A percentile compares a stretch with the other conserved stretches of the same genome.
Evolutionary conservation across 2,113 vertebrate species (phyloP).

Genomic region (Mormyrus iriodes): DNA sequence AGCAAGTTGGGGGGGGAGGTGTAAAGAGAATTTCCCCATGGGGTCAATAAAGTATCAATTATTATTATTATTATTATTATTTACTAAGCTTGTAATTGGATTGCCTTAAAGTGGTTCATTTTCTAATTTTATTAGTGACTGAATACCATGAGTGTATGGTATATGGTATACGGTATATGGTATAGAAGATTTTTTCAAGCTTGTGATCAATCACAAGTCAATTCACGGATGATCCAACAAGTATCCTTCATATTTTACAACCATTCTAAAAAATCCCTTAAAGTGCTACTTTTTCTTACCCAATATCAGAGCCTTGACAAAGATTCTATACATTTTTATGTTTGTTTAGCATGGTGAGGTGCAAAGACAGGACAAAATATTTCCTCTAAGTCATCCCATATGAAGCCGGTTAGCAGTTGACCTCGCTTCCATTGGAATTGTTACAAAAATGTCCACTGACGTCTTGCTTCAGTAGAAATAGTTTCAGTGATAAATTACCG

Average conservation of each 20-base stretch:
- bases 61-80: no score
- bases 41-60: no score
- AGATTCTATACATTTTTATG: background rate
- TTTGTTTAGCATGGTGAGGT: background rate
- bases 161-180: no score
- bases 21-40: no score
- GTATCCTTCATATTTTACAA: background rate
- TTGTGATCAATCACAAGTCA: background rate
- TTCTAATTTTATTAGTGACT: no score
- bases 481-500: slow-evolving; percentile 3
- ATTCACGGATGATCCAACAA: background rate
- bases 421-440: background rate
- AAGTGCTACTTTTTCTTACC: background rate
- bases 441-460: background rate
- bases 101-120: no score
- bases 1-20: no score
- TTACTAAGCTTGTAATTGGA: no score
- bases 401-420: background rate
- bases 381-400: background rate
- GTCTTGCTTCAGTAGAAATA: background rate
- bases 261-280: background rate
- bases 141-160: no score
- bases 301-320: background rate
- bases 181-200: no score
- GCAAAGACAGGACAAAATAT: background rate